These are phyloP conservation scores for Cataglyphis cursor DNA, from an alignment of 2,888 invertebrate species.

Conservation along the genomic window DNA sequence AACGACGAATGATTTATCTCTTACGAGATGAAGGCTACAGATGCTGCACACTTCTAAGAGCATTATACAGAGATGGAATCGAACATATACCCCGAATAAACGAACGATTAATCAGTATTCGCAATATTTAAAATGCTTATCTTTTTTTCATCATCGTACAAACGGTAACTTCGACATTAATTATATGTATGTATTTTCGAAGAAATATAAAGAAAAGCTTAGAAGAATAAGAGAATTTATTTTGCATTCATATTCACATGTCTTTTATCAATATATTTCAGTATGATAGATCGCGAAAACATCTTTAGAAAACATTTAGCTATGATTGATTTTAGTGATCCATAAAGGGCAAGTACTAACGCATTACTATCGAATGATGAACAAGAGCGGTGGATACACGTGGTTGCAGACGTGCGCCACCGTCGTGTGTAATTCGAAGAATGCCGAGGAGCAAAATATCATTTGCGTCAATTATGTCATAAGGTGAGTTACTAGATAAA, in stretches of 20 bases:
- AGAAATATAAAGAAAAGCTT: background rate
- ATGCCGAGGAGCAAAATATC: slow-evolving; percentile 98
- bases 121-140: slow-evolving; percentile 4
- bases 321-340: slow-evolving; percentile 91
- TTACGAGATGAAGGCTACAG: background rate
- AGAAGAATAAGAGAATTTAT: slow-evolving; percentile 8
- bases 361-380: slow-evolving; percentile 98
- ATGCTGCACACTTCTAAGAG: slow-evolving; percentile 24
- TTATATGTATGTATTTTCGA: background rate
- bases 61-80: slow-evolving; percentile 43
- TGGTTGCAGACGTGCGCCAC: slow-evolving; percentile 99
- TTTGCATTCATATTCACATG: background rate
- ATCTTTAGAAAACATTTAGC: background rate
- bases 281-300: background rate
- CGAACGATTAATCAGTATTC: slow-evolving; percentile 12
- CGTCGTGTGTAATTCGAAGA: slow-evolving; percentile 97
- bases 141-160: slow-evolving; percentile 34
- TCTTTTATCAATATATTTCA: background rate
- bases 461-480: slow-evolving; percentile 99
- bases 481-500: slow-evolving; percentile 89
- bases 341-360: slow-evolving; percentile 98
- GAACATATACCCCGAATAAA: slow-evolving; percentile 11
- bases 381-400: slow-evolving; percentile 97
- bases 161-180: slow-evolving; percentile 52
- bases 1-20: background rate